Conservation (phyloP, 2,888 invertebrate genomes). For the Leuctra nigra region DNA sequence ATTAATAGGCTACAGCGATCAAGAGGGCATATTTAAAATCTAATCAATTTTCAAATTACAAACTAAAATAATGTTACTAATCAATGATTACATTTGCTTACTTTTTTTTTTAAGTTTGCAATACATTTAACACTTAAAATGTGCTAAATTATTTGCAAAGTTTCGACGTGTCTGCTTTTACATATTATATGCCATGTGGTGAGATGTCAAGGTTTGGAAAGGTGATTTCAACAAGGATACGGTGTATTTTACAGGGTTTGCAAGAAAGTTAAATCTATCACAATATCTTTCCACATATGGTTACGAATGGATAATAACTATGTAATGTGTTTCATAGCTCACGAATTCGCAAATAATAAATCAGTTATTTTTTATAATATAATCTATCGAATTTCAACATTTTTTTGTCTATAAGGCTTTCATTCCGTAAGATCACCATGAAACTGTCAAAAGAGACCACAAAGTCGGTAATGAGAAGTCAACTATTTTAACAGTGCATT, state of each 20-base stretch:
- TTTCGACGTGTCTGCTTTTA: background rate
- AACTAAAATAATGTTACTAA: background rate
- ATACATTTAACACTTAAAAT: conserved; percentile 1
- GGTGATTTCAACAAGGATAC: conserved; percentile 1
- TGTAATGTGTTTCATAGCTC: conserved; percentile 15
- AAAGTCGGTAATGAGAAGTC: background rate
- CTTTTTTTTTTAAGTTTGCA: background rate
- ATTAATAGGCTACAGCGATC: background rate
- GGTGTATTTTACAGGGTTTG: conserved; percentile 1
- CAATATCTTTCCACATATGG: conserved; percentile 23
- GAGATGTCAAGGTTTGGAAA: background rate
- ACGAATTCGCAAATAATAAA: conserved; percentile 20
- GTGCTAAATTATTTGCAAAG: background rate
- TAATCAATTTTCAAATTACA: background rate
- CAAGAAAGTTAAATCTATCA: conserved; percentile 21
- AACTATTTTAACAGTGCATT: too few relatives aligned
- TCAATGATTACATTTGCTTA: background rate
- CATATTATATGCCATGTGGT: background rate
- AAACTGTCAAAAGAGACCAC: conserved; percentile 18
- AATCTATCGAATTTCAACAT: background rate
- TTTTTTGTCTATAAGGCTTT: conserved; percentile 15
- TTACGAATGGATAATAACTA: conserved; percentile 10
- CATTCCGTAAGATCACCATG: conserved; percentile 16
- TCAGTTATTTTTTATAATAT: too few relatives aligned
- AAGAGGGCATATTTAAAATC: background rate